phyloP scores from a whole-genome alignment of 2,797 vertebrate species.

The Pangasius sanitwongsei region DNA sequence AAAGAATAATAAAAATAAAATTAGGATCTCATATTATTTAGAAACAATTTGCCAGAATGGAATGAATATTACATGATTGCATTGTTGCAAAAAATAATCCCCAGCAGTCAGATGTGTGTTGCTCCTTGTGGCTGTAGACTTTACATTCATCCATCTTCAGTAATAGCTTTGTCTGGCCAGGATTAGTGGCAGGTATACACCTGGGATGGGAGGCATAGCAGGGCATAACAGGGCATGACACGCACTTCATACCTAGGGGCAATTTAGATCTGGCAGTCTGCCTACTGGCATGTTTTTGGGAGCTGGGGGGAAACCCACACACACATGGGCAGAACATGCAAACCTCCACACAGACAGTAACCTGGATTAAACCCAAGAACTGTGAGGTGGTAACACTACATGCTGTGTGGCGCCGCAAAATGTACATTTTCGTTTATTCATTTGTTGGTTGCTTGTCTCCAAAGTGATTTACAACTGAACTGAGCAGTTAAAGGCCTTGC shows the following conservation, averaged over 20 bases:
- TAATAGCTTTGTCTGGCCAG: neutral
- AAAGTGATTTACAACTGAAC: neutral
- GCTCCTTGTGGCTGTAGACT: neutral
- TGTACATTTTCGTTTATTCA: neutral
- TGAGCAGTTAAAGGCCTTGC: neutral
- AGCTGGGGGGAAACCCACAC: neutral
- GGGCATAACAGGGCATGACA: neutral
- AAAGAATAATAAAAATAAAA: neutral
- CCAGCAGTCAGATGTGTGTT: neutral
- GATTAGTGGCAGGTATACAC: neutral
- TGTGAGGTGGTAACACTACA: neutral
- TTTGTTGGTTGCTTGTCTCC: neutral
- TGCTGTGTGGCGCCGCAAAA: neutral
- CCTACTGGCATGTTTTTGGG: neutral
- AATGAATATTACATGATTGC: slow-evolving; percentile 15
- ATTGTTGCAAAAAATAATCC: neutral
- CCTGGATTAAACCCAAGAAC: neutral
- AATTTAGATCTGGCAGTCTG: slow-evolving; percentile 4
- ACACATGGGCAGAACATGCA: neutral
- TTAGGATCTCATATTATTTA: slow-evolving; percentile 20
- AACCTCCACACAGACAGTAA: neutral
- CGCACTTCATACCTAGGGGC: neutral
- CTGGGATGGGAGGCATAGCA: neutral
- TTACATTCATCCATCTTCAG: neutral
- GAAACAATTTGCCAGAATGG: neutral